phyloP scores from a whole-genome alignment of 2,113 vertebrate genomes.

The Leuciscus idus region DNA sequence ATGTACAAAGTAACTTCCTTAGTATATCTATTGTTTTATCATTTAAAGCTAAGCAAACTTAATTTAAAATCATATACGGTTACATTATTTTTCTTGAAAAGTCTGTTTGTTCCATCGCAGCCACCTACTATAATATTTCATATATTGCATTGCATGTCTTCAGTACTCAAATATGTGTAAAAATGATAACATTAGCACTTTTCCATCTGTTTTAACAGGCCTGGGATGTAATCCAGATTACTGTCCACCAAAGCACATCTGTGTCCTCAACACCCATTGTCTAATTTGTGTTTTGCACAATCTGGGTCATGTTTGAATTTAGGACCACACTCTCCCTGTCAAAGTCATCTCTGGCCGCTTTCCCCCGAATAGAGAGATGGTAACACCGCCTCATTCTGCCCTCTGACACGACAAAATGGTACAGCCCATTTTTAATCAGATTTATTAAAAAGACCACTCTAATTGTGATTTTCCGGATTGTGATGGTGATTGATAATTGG shows the following conservation, averaged over 20 bases:
- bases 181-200: conserved; percentile 51
- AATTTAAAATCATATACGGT: too few species aligned
- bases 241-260: conserved; percentile 47
- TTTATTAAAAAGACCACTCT: conserved; percentile 26
- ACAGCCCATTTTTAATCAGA: conserved; percentile 1
- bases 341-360: neutral
- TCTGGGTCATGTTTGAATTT: conserved; percentile 48
- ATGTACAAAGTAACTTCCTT: too few species aligned
- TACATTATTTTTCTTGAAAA: too few species aligned
- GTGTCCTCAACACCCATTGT: conserved; percentile 19
- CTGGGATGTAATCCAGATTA: conserved; percentile 77
- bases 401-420: neutral
- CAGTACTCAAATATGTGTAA: neutral
- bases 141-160: neutral
- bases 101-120: too few species aligned
- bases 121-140: too few species aligned
- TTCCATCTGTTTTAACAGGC: conserved; percentile 67
- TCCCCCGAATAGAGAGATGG: conserved; percentile 2
- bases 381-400: neutral
- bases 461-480: neutral
- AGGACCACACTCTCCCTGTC: neutral
- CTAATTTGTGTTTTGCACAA: conserved; percentile 30
- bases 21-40: too few species aligned
- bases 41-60: too few species aligned
- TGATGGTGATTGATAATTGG: neutral